Base-by-base conservation (phyloP, 2,888 invertebrate genomes). In the Sipha maydis region DNA sequence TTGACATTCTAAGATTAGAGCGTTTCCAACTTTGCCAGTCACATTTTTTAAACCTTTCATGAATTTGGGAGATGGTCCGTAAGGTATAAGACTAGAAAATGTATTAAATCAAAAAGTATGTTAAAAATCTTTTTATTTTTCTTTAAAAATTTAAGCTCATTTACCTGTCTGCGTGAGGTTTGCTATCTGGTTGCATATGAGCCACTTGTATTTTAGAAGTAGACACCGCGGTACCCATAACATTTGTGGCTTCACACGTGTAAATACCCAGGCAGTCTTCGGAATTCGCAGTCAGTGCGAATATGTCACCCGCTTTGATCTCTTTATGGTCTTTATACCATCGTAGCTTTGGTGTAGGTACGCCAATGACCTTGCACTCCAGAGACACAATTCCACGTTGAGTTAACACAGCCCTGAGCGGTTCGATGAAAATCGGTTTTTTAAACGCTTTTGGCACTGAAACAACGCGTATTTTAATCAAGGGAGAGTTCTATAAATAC, bases 301-400 rank as follows among this genome's bases (percentile, higher is more conserved):
- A 97, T 56, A 97, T 96, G 91, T 97, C 97, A 0, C 97, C 97
- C 0, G 97, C 97, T 92, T 96, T 96, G 90, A 97, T 97, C 92
- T 97, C 97, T 90, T 95, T 94, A 89, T 96, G 95, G 92, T 97
- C 97, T 93, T 97, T 96, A 92, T 94, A 96, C 94, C 94, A 94
- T 89, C 94, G 93, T 89, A 96, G 91, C 34, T 95, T 93, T 0
- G 96, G 96, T 0, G 97, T 96, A 2, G 97, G 97, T n/a, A 97
- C 96, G 28, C 97, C 97, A 84, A 97, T 95, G 34, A 97, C 97
- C 92, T 97, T 97, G 92, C 98, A 98, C 92, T 97, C 97, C 90
- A 98, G 93, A 0, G 97, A 96, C 21, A 98, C 98, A 0, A 96
- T 96, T 75, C 97, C 97, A 90, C 96, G 96, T 91, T 96, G 96